Evolutionary conservation across 2,888 invertebrate species (phyloP).

Genomic region (Archips xylosteana): DNA sequence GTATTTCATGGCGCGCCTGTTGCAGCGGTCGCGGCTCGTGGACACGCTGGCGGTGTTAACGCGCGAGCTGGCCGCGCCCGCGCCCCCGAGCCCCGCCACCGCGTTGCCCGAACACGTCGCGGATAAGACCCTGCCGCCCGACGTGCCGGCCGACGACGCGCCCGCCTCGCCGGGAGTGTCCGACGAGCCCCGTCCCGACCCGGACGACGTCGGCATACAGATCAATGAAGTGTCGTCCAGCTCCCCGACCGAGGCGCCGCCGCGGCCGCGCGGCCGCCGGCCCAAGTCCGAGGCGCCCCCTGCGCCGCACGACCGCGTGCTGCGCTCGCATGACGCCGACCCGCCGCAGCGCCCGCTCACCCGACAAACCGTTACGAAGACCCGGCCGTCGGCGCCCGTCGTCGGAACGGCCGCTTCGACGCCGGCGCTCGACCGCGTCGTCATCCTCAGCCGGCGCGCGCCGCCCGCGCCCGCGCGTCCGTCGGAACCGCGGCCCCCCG

Average conservation of each 20-base stretch:
- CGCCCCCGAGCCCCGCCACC: constrained; percentile 41
- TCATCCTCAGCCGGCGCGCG: constrained; percentile 67
- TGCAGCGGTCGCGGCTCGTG: constrained; percentile 71
- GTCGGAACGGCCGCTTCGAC: constrained; percentile 35
- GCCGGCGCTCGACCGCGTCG: constrained; percentile 64
- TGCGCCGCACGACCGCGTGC: constrained; percentile 68
- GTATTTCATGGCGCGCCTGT: constrained; percentile 77
- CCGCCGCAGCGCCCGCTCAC: constrained; percentile 64
- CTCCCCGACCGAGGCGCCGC: constrained; percentile 79
- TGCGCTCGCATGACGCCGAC: constrained; percentile 78
- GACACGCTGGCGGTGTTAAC: constrained; percentile 76
- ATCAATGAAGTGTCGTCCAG: constrained; percentile 89
- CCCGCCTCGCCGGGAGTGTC: constrained; percentile 31
- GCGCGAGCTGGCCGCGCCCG: constrained; percentile 61
- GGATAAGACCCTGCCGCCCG: constrained; percentile 40
- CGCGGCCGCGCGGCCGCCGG: constrained; percentile 63
- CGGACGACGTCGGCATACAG: constrained; percentile 83
- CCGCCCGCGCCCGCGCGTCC: constrained; percentile 48
- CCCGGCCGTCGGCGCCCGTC: constrained; percentile 35
- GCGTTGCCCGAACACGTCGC: constrained; percentile 40
- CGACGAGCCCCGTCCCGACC: constrained; percentile 11
- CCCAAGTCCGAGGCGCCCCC: constrained; percentile 53
- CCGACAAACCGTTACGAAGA: constrained; percentile 53
- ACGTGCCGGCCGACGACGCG: constrained; percentile 32
- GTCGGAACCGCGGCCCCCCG: constrained; percentile 46